phyloP scores from a whole-genome alignment of 2,113 vertebrate species.

The Columba livia region DNA sequence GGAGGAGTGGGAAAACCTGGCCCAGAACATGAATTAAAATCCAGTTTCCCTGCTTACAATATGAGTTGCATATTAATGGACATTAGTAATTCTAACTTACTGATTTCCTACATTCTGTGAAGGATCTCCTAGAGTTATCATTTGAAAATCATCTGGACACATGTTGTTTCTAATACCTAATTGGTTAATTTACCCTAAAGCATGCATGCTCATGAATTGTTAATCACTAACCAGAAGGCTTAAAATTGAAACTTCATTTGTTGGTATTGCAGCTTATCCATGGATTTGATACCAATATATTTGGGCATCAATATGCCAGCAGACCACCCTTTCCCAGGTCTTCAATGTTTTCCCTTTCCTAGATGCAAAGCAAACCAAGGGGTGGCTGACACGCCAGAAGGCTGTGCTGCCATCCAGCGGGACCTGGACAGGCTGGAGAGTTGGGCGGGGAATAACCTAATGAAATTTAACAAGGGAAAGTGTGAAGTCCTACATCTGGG shows the following conservation, averaged over 20 bases:
- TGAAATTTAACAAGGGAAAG: too few relatives aligned
- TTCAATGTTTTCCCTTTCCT: background rate
- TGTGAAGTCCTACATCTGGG: too few relatives aligned
- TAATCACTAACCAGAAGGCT: background rate
- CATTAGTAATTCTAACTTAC: background rate
- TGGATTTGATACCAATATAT: background rate
- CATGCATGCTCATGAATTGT: background rate
- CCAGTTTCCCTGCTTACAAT: background rate
- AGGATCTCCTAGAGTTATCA: background rate
- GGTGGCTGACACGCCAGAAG: too few relatives aligned
- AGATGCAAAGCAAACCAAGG: background rate
- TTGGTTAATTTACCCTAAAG: background rate
- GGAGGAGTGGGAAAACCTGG: background rate
- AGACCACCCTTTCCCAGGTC: background rate
- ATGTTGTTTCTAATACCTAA: background rate
- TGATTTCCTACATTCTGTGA: background rate
- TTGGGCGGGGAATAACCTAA: too few relatives aligned
- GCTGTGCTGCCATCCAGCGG: too few relatives aligned
- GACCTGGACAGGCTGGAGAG: too few relatives aligned
- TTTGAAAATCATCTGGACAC: background rate
- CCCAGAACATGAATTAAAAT: background rate
- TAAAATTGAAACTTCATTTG: background rate
- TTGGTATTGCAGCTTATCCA: background rate
- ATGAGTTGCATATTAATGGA: background rate
- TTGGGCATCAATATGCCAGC: background rate